Evolutionary conservation across 2,113 vertebrate genomes (phyloP).

Genomic region (Gnathonemus longibarbis): DNA sequence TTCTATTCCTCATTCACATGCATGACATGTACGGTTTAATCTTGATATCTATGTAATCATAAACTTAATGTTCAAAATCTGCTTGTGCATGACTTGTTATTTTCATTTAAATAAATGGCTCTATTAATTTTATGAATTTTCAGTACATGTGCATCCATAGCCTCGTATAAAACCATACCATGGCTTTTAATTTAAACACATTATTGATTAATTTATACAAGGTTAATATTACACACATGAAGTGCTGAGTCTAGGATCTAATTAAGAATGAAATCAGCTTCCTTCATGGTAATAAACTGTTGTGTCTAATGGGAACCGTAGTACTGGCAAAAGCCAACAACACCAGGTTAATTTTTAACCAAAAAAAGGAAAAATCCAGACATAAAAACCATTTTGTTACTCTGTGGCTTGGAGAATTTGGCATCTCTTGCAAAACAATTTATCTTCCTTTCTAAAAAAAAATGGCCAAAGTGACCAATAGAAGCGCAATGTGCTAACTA

Average conservation of each 20-base stretch:
- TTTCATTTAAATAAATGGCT: background rate
- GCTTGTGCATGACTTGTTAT: background rate
- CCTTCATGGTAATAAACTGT: constrained; percentile 15
- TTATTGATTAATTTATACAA: constrained; percentile 14
- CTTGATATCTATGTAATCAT: background rate
- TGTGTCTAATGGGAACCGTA: constrained; percentile 7
- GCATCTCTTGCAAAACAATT: background rate
- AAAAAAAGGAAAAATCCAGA: background rate
- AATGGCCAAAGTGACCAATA: background rate
- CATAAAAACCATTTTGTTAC: background rate
- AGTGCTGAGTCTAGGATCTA: background rate
- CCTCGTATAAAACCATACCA: background rate
- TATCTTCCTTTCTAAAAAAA: background rate
- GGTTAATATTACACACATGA: constrained; percentile 10
- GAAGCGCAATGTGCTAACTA: background rate
- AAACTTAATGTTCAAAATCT: background rate
- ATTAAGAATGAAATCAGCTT: constrained; percentile 12
- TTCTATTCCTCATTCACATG: background rate
- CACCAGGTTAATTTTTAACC: constrained; percentile 1
- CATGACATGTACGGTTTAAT: background rate
- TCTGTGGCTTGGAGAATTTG: background rate
- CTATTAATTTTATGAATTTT: background rate
- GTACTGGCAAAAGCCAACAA: background rate
- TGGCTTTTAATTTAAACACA: constrained; percentile 7
- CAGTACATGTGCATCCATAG: background rate